Conservation (phyloP, 1,140 invertebrate species). For the Pinna nobilis region DNA sequence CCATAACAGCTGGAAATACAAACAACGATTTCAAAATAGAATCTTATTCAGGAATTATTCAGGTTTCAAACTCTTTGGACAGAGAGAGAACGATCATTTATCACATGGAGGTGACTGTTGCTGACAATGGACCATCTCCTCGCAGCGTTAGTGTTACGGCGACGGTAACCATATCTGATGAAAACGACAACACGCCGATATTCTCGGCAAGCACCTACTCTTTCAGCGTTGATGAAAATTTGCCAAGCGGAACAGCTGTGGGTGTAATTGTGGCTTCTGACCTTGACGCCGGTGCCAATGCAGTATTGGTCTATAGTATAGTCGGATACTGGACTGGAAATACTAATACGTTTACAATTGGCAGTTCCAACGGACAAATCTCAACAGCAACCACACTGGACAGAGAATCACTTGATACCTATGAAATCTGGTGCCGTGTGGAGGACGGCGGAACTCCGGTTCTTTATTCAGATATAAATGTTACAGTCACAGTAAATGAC, state of each 20-base stretch:
- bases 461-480: constrained; percentile 92
- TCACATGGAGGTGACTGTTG: constrained; percentile 28
- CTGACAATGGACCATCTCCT: constrained; percentile 76
- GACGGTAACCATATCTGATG: constrained; percentile 78
- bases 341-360: constrained; percentile 87
- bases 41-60: constrained; percentile 42
- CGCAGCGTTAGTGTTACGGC: constrained; percentile 40
- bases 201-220: constrained; percentile 76
- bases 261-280: constrained; percentile 94
- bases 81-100: constrained; percentile 48
- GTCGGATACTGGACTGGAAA: constrained; percentile 58
- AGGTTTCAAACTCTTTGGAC: constrained; percentile 43
- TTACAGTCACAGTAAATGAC: constrained; percentile 92
- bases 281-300: constrained; percentile 95
- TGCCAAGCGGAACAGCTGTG: constrained; percentile 92
- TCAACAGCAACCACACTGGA: constrained; percentile 88
- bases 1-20: constrained; percentile 83
- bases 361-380: constrained; percentile 92
- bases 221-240: constrained; percentile 69
- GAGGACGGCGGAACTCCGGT: constrained; percentile 92
- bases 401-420: constrained; percentile 85
- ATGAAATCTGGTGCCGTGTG: constrained; percentile 92
- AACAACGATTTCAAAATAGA: constrained; percentile 46
- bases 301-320: constrained; percentile 80
- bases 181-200: constrained; percentile 94